These are phyloP conservation scores for Atlantisia rogersi DNA, from an alignment of 2,113 vertebrate genomes.

Conservation along the genomic window DNA sequence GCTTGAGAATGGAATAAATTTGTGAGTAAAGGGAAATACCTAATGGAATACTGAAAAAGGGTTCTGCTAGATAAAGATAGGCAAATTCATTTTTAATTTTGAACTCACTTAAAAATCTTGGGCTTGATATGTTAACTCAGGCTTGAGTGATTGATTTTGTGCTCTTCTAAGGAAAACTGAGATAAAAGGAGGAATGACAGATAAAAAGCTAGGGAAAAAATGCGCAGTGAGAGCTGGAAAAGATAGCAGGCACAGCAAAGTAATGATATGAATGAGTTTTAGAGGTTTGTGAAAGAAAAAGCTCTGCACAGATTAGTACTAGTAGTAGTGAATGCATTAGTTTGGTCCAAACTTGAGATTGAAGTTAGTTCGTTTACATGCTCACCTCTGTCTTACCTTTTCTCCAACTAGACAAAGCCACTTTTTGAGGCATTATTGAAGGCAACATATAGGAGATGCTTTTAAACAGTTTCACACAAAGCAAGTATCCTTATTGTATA, in stretches of 20 bases:
- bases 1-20: not conserved
- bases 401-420: not conserved
- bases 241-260: not conserved
- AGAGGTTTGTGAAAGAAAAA: not conserved
- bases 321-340: not conserved
- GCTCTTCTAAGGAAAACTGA: not conserved
- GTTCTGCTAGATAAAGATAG: not conserved
- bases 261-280: not conserved
- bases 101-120: not conserved
- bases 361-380: not conserved
- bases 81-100: not conserved
- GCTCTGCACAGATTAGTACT: not conserved
- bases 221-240: not conserved
- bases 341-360: not conserved
- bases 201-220: not conserved
- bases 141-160: not conserved
- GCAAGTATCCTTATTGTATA: not conserved
- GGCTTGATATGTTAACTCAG: not conserved
- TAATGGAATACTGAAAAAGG: not conserved
- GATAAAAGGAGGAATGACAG: not conserved
- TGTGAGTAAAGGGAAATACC: not conserved
- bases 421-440: not conserved
- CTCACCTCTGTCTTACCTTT: not conserved
- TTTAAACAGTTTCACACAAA: not conserved
- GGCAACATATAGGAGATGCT: not conserved